These are phyloP conservation scores for Pseudeuparius sepicola DNA, from an alignment of 2,888 invertebrate genomes.

Conservation along the genomic window DNA sequence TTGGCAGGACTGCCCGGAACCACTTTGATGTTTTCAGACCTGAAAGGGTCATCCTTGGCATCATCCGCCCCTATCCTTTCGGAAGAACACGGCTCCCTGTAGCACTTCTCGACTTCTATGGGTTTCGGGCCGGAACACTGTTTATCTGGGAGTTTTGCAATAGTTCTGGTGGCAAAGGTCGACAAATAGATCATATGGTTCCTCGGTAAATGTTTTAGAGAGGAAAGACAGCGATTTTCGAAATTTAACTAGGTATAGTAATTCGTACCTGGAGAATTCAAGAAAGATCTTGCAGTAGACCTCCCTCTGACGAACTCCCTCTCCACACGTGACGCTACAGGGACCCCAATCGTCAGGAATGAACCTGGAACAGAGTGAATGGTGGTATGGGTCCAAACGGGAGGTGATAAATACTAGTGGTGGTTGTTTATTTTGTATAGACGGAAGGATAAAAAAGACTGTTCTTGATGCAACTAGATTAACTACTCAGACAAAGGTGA, in stretches of 20 bases:
- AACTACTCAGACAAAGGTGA: no score
- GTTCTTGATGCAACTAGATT: no score
- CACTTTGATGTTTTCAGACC: conserved; percentile 28
- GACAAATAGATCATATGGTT: no score
- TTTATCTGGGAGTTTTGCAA: conserved; percentile 77
- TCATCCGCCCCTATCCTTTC: conserved; percentile 36
- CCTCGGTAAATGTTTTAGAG: no score
- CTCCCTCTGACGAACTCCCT: conserved; percentile 73
- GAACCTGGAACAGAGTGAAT: conserved; percentile 53
- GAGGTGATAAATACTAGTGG: no score
- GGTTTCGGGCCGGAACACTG: conserved; percentile 84
- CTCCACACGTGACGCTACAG: conserved; percentile 80
- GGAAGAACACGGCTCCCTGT: conserved; percentile 63
- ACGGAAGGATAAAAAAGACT: no score
- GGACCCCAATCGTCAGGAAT: conserved; percentile 88
- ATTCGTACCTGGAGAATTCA: conserved; percentile 80
- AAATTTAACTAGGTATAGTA: no score
- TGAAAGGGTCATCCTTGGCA: conserved; percentile 45
- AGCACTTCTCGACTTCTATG: conserved; percentile 68
- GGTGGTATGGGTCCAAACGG: not conserved
- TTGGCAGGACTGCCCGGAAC: conserved; percentile 49
- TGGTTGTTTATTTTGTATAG: no score
- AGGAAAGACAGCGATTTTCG: no score
- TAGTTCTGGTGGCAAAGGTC: no score
- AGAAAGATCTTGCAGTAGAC: conserved; percentile 93